These are phyloP conservation scores for Sibirionetta formosa DNA, from an alignment of 2,797 vertebrate species.

Conservation along the genomic window DNA sequence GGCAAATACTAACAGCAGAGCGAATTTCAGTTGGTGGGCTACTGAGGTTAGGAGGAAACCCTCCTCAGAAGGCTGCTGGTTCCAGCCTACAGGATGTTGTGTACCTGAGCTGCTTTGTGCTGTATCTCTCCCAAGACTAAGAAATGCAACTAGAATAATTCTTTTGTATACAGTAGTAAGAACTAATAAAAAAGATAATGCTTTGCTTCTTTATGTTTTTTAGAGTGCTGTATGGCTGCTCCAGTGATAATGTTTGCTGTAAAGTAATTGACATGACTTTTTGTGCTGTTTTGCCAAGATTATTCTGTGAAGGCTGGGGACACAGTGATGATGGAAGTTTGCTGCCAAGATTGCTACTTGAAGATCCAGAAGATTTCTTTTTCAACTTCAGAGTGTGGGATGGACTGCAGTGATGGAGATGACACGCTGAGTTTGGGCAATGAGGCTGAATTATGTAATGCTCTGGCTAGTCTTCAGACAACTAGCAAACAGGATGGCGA, in stretches of 20 bases:
- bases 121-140: not conserved
- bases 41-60: not conserved
- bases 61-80: not conserved
- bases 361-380: constrained; percentile 89
- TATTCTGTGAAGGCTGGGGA: constrained; percentile 87
- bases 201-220: not conserved
- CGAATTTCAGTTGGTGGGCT: not conserved
- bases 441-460: constrained; percentile 93
- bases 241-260: not conserved
- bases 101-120: no score
- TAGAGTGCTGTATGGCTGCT: not conserved
- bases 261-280: not conserved
- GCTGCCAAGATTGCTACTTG: constrained; percentile 92
- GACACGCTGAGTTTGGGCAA: constrained; percentile 68
- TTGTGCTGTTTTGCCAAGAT: constrained; percentile 76
- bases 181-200: not conserved
- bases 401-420: constrained; percentile 65
- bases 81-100: not conserved
- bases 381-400: constrained; percentile 73
- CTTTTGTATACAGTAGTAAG: not conserved
- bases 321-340: constrained; percentile 90
- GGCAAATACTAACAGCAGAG: accelerated
- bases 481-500: constrained; percentile 71
- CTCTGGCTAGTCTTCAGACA: constrained; percentile 92
- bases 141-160: not conserved